Conservation (phyloP, 2,113 vertebrate species). For the Psettodes erumei region DNA sequence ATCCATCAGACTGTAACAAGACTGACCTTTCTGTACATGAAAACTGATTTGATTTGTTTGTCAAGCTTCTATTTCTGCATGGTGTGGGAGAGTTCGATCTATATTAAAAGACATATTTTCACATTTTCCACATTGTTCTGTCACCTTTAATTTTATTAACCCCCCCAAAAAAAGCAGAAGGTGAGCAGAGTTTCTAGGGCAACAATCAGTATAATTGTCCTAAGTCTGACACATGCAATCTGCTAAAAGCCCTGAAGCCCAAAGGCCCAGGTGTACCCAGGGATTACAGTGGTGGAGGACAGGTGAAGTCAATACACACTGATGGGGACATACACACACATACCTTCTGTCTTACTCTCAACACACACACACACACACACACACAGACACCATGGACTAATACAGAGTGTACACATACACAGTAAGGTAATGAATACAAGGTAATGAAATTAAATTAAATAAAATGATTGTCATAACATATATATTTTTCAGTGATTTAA, state of each 20-base stretch:
- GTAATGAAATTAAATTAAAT: neutral
- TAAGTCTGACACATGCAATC: conserved; percentile 83
- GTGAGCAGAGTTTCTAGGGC: conserved; percentile 77
- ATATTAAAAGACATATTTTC: conserved; percentile 61
- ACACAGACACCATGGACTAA: neutral
- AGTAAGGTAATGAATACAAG: too few relatives aligned
- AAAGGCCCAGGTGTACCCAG: conserved; percentile 76
- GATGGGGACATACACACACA: conserved; percentile 52
- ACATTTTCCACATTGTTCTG: conserved; percentile 65
- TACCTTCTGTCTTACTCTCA: conserved; percentile 25
- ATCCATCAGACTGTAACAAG: conserved; percentile 1
- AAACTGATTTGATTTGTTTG: conserved; percentile 28
- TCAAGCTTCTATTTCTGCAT: conserved; percentile 24
- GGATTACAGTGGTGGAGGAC: conserved; percentile 80
- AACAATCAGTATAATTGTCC: conserved; percentile 84
- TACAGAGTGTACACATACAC: conserved; percentile 2
- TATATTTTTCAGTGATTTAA: too few relatives aligned
- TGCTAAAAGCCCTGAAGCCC: conserved; percentile 82
- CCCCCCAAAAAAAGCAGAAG: conserved; percentile 52
- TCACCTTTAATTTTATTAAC: conserved; percentile 75
- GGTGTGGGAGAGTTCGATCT: conserved; percentile 40
- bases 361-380: conserved; percentile 19
- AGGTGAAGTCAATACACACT: conserved; percentile 74
- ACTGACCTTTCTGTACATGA: conserved; percentile 39
- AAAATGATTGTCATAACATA: too few relatives aligned